Evolutionary conservation across 2,888 invertebrate species (phyloP).

Genomic region (Agrochola litura): DNA sequence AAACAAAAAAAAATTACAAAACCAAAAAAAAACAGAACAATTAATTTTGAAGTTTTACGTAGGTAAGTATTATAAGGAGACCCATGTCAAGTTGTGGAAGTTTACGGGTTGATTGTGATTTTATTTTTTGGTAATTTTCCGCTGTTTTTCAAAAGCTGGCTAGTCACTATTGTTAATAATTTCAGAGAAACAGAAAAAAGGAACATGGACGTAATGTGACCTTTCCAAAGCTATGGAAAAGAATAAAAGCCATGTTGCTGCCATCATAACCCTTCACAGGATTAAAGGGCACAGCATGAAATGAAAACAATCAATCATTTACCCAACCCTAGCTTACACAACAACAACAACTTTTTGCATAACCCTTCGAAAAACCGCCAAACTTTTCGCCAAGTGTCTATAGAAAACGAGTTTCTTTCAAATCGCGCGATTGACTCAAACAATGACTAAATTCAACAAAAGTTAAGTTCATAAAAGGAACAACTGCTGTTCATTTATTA

Average conservation of each 20-base stretch:
- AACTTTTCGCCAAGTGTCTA: conserved; percentile 34
- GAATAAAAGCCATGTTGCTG: neutral
- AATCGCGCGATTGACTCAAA: conserved; percentile 14
- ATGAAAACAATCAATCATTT: conserved; percentile 7
- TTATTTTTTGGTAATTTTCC: neutral
- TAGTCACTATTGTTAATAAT: neutral
- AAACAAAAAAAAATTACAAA: neutral
- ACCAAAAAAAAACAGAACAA: neutral
- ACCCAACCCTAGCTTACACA: conserved; percentile 26
- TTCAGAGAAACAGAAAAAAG: neutral
- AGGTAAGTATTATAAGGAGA: neutral
- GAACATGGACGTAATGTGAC: neutral
- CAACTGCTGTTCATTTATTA: neutral
- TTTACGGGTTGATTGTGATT: neutral
- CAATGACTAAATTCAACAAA: conserved; percentile 31
- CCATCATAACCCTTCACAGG: neutral
- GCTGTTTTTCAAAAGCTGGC: neutral
- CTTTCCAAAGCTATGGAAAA: neutral
- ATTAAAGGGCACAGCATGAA: conserved; percentile 1
- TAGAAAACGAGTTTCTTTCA: conserved; percentile 30
- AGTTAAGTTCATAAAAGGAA: conserved; percentile 15
- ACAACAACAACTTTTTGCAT: conserved; percentile 1
- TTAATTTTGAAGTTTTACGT: neutral
- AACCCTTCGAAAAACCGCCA: conserved; percentile 5
- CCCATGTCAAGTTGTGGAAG: neutral